Evolutionary conservation across 2,888 invertebrate species (phyloP), one percentile per base, ranked within the genome.

Genomic region (Alviniconcha strummeri): DNA sequence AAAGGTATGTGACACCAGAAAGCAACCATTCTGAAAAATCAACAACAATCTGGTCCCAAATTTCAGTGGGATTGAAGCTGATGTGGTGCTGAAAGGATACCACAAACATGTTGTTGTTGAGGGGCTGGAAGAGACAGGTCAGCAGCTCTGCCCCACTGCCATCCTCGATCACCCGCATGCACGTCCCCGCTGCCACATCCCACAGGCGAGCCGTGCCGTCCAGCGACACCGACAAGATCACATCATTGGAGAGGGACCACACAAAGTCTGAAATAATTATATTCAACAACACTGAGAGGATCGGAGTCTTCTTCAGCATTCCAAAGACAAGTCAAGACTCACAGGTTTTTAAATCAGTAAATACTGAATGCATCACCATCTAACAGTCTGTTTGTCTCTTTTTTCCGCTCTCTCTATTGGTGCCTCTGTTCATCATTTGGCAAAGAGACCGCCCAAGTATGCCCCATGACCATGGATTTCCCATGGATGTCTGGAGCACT

Each of bases 241-340:
- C 94, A 94, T 97, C 97, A 94, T 97, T 97, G 57, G 96, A 96
- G 19, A 96, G 95, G 0, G 97, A 97, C 97, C 97, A 97, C 93
- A 96, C 97, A 93, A 97, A 96, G 83, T 96, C 97, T 94, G 90
- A 95, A 90, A 84, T 64, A 64, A 64, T 15, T 36, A 36, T 36
- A 36, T 36, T 36, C 36, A 36, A 36, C 36, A 36, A 36, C 36
- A 36, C 3, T 36, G 36, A 36, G 36, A 36, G 36, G 3, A 36
- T 36, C 36, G 36, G 36, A 36, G 36, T 36, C 36, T 36, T 36
- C 36, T 36, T 36, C 36, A 36, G 36, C 36, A 36, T 36, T 36
- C 36, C 36, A 36, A 36, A 36, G 36, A 36, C 36, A 36, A 36
- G 36, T 36, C 36, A 36, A 36, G 36, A 36, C 36, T 36, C 36